Evolutionary conservation across 2,113 vertebrate genomes (phyloP), one percentile per base, ranked within the genome.

Genomic region (Macaca nemestrina): DNA sequence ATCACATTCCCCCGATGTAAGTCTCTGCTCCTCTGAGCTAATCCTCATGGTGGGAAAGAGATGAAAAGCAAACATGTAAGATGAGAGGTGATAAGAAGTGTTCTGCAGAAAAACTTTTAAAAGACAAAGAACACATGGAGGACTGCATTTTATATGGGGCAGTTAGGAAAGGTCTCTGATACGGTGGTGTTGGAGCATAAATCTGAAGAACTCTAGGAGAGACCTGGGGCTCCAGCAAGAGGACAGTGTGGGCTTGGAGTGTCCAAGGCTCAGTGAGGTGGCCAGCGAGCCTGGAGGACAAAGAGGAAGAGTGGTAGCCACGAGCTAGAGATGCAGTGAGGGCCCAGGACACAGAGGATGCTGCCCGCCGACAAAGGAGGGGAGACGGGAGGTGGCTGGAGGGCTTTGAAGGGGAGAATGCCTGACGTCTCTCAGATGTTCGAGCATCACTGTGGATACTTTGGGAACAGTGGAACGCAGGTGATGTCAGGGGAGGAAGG

Each of bases 1-100:
- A 72, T 93, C 94, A 95, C 30, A 64, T 70, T 94, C 76, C 95
- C 83, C 79, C 59, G 16, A 84, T 59, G n/a, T 70, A 59, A 14
- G 40, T 7, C n/a, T 59, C 75, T 85, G 27, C 50, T 88, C 43
- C 73, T 82, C 79, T 45, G 79, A 64, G 45, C 52, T 79, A 50
- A 30, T 93, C 52, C 57, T 61, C 12, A 3, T 17, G 61, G 30
- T 91, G 45, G 57, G 75, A 79, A 96, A 73, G 76, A 76, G 72
- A 94, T 72, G 35, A 64, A 67, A 94, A 67, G 45, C 40, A 80
- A 78, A 61, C 32, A 45, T 14, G n/a, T 55, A 79, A 86, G 85
- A 45, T 10, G 32, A 93, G 55, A 76, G 75, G 38, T 35, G 55
- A 10, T 52, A 55, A 57, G n/a, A 92, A 91, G 6, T 68, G 4